A percentile compares a stretch with the other conserved stretches of the same genome.
These are phyloP conservation scores for Pseudochirops corinnae DNA, from an alignment of 2,797 vertebrate genomes.

Conservation along the genomic window DNA sequence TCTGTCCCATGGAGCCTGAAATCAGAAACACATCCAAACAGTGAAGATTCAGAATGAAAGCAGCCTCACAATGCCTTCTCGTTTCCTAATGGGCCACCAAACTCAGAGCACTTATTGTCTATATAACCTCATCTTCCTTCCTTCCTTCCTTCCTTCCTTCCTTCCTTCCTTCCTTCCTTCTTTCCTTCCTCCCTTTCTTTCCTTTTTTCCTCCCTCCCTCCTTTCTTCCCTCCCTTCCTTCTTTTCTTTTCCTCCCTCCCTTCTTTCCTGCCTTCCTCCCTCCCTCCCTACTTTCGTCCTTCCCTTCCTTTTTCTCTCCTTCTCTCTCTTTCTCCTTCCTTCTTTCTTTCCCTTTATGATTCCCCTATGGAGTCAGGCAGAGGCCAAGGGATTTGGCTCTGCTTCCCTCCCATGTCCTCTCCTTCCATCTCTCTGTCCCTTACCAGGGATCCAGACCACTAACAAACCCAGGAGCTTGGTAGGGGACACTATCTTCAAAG, in stretches of 20 bases:
- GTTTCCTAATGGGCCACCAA: neutral
- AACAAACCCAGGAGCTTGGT: neutral
- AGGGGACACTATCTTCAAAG: neutral
- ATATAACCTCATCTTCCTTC: too few species aligned
- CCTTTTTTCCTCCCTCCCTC: neutral
- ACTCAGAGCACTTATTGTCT: neutral
- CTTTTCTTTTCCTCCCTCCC: neutral
- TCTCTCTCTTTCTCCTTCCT: too few species aligned
- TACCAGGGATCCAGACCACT: neutral
- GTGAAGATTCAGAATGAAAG: neutral
- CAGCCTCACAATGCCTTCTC: neutral
- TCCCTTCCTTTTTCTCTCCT: neutral
- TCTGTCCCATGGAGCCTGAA: neutral
- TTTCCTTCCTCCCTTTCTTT: neutral
- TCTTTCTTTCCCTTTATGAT: neutral
- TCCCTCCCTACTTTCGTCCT: too few species aligned
- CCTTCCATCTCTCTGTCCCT: neutral
- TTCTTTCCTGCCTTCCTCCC: neutral
- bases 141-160: too few species aligned
- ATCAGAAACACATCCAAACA: neutral
- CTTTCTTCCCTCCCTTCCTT: neutral
- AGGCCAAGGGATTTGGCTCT: neutral
- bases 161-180: rapidly evolving
- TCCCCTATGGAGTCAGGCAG: too few species aligned
- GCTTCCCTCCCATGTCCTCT: too few species aligned